phyloP scores from a whole-genome alignment of 2,113 vertebrate species.

The Mirza zaza region DNA sequence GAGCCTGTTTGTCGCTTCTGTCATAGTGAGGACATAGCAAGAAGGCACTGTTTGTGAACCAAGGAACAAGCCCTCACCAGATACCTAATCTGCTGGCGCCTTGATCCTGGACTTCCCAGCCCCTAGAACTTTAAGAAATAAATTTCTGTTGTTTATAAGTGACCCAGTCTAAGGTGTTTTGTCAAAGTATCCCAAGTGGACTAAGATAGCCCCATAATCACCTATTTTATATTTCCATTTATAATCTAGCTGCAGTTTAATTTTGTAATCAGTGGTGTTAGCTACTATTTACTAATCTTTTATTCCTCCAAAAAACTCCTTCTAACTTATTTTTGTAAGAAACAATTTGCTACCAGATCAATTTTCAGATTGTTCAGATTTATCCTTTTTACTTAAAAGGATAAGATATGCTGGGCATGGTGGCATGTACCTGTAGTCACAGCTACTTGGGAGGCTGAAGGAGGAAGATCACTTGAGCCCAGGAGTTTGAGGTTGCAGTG shows the following conservation, averaged over 20 bases:
- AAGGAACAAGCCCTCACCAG: not conserved
- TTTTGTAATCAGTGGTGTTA: slow-evolving; percentile 7
- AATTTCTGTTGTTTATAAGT: not conserved
- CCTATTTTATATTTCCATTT: not conserved
- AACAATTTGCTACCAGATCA: not conserved
- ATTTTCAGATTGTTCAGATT: slow-evolving; percentile 38
- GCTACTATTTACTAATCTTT: not conserved
- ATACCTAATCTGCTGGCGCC: not conserved
- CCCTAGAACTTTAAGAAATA: not conserved
- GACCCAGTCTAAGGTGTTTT: not conserved
- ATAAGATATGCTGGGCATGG: not conserved
- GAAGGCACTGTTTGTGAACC: not conserved
- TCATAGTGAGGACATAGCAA: not conserved
- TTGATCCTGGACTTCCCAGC: not conserved
- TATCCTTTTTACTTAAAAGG: not conserved
- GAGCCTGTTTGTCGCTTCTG: too few relatives aligned
- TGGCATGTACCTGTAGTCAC: too few relatives aligned
- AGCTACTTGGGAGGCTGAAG: too few relatives aligned
- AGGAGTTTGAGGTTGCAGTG: too few relatives aligned
- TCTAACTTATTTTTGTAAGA: slow-evolving; percentile 4
- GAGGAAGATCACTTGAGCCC: too few relatives aligned
- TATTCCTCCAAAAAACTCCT: not conserved
- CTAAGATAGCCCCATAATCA: not conserved
- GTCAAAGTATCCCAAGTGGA: not conserved
- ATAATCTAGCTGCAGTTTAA: not conserved